Evolutionary conservation across 1,140 invertebrate species (phyloP), one percentile per base, ranked within the genome.

Genomic region (Diabrotica undecimpunctata): DNA sequence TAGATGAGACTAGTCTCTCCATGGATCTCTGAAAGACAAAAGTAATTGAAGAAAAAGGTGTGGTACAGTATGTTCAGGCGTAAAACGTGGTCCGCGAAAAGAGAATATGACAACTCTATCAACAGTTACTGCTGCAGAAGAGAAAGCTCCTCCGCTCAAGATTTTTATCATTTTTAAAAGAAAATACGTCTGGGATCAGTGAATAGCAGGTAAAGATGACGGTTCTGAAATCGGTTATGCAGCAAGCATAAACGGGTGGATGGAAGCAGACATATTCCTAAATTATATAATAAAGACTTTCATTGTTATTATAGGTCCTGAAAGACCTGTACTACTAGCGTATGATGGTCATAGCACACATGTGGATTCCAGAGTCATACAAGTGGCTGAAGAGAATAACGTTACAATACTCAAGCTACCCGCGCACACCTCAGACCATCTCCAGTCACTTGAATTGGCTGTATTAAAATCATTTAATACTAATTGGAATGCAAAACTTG

Each of bases 331-430:
- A 50, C 50, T 77, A 39, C 41, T 77, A 38, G 64, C 77, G 73
- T 78, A 74, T 70, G 76, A 79, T 69, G 75, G 74, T n/a, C 76
- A 79, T 69, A 59, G 58, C 14, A 75, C 67, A 37, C 77, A 79
- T 64, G 62, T 78, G 9, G 67, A 41, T 56, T 61, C 69, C 37
- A 67, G 69, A 62, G 54, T 77, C 12, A 70, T 76, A 60, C 63
- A 77, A 51, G 53, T 64, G 62, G 73, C 77, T 25, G 65, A 68
- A 58, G 39, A 72, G 63, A 11, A 70, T 76, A 52, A 75, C 70
- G 12, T 78, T 37, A 75, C 70, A 14, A 65, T 68, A 14, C 55
- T 79, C 8, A 79, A 76, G 63, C 63, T 77, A 8, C 77, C 75
- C 13, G 64, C 76, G 56, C 75, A 78, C 59, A 77, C 74, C 13